Evolutionary conservation across 2,797 vertebrate genomes (phyloP), one percentile per base, ranked within the genome.

Genomic region (Oreonectes daqikongensis): DNA sequence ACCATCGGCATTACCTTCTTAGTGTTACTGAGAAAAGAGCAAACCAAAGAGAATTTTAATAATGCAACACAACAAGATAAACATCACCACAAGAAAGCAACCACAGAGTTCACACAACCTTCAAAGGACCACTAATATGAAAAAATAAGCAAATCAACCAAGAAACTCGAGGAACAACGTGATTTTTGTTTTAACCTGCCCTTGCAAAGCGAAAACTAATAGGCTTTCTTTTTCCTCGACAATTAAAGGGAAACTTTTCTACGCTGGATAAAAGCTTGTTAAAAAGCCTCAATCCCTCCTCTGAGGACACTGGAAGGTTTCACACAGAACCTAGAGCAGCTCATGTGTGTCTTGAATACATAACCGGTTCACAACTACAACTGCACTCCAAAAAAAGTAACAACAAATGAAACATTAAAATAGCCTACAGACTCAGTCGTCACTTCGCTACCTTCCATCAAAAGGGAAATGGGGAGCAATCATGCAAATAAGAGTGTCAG

Each of bases 401-500:
- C 9, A 73, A 64, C 38, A 44, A 18, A 59, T 9, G 17, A 75
- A 57, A 71, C 66, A 67, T 80, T 83, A 22, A 72, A 69, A 76
- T 57, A 60, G 55, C 53, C 9, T 30, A 48, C 68, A n/a, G n/a
- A n/a, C n/a, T n/a, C n/a, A 60, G 26, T 26, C 61, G 4, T 24
- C 65, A 68, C 40, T 71, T 78, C 30, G 46, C 50, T 66, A 22
- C 26, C 79, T 75, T 44, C 74, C 75, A 78, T 50, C 72, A 2
- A 46, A 57, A 57, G 50, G 30, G 74, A 72, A 85, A 82, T 84
- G 80, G 75, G 75, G 76, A 75, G 81, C 82, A 88, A 88, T 88
- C 85, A 83, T 84, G 85, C 83, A 88, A 87, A 88, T 86, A 78
- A 90, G 81, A 18, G 8, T 85, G 83, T 81, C 83, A 77, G 1